Conservation (phyloP, 30 jellyfish, hydroid and myxozoan genomes). For the Pseudorhiza aurosa region DNA sequence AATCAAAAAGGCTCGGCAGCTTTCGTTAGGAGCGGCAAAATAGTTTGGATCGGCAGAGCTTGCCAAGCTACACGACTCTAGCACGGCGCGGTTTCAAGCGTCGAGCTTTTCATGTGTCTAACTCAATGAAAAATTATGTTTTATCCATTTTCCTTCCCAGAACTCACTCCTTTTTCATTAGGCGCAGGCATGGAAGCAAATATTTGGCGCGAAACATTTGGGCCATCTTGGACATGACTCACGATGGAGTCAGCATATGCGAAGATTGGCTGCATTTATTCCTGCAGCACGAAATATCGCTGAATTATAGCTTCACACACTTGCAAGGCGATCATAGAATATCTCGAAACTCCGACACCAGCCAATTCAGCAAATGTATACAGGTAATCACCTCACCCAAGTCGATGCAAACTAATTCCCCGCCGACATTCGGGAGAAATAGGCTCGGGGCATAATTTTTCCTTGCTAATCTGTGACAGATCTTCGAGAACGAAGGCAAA, state of each 20-base stretch:
- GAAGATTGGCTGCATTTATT: conserved; percentile 17
- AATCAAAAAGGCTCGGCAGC: not conserved
- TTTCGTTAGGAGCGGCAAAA: not conserved
- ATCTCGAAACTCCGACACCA: conserved; percentile 45
- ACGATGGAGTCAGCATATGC: conserved; percentile 28
- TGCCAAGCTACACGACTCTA: not conserved
- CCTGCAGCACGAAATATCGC: conserved; percentile 26
- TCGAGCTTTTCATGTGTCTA: not conserved
- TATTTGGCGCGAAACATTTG: conserved; percentile 4
- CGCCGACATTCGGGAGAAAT: conserved; percentile 48
- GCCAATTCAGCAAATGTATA: conserved; percentile 54
- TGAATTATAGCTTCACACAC: conserved; percentile 30
- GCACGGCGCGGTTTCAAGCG: not conserved
- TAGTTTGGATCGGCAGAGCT: not conserved
- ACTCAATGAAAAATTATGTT: not conserved
- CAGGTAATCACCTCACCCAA: conserved; percentile 48
- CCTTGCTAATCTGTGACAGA: conserved; percentile 11
- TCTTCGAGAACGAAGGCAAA: conserved; percentile 39
- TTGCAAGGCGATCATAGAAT: conserved; percentile 12
- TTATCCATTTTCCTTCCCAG: not conserved
- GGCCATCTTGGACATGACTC: conserved; percentile 13
- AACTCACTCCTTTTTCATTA: not conserved
- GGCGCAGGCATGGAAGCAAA: not conserved
- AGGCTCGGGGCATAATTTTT: conserved; percentile 28
- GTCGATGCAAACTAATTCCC: conserved; percentile 39